phyloP scores from a whole-genome alignment of 2,113 vertebrate genomes.

The Jaculus jaculus region DNA sequence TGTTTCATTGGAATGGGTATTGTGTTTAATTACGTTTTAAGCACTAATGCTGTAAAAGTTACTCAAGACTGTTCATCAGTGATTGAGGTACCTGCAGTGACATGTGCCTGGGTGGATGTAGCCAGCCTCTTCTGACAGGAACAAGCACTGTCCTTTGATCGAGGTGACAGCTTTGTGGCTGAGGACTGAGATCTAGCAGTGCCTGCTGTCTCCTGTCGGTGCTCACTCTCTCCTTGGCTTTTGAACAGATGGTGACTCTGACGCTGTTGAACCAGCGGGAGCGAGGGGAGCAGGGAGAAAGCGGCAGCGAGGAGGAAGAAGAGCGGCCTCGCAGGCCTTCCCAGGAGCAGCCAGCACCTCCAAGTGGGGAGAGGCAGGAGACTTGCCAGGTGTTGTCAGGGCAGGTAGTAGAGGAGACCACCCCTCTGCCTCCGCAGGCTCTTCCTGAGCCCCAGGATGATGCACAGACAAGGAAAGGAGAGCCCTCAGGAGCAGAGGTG shows the following conservation, averaged over 20 bases:
- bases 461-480: constrained; percentile 9
- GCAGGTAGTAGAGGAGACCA: background rate
- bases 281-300: constrained; percentile 35
- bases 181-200: background rate
- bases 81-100: background rate
- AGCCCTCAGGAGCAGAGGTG: constrained; percentile 68
- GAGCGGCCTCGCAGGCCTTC: rapidly evolving
- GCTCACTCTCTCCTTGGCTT: background rate
- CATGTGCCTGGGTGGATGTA: background rate
- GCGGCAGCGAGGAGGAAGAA: constrained; percentile 78
- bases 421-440: background rate
- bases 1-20: background rate
- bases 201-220: background rate
- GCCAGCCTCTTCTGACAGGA: background rate
- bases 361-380: background rate
- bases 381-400: rapidly evolving
- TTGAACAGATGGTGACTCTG: constrained; percentile 91
- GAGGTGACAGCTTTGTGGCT: background rate
- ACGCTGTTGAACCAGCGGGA: constrained; percentile 87
- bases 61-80: background rate
- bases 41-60: background rate
- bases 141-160: background rate
- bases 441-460: background rate
- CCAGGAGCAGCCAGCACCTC: background rate
- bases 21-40: background rate